Percentiles rank a stretch among this genome's conserved stretches.
phyloP scores from a whole-genome alignment of 2,797 vertebrate genomes.

The Tapera naevia region DNA sequence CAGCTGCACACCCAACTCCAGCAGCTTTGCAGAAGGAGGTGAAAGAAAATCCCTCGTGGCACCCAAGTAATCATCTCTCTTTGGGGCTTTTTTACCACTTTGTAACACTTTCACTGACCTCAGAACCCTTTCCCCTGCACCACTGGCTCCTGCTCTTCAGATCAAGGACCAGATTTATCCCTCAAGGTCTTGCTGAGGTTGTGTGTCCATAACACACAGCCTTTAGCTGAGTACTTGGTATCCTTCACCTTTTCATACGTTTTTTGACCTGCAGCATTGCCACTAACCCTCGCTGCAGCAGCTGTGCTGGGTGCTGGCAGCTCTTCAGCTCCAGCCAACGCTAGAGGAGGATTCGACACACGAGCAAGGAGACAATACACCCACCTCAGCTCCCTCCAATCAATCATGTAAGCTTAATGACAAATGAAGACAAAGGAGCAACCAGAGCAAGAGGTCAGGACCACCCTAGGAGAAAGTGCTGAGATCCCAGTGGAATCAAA shows the following conservation, averaged over 20 bases:
- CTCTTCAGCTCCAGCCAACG: neutral
- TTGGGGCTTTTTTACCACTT: neutral
- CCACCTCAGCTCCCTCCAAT: neutral
- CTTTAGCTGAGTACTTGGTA: neutral
- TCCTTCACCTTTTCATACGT: neutral
- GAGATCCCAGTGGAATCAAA: neutral
- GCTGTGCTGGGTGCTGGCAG: neutral
- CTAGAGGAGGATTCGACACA: neutral
- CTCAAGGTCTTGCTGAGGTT: neutral
- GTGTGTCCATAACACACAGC: neutral
- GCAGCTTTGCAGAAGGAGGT: neutral
- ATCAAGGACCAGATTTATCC: neutral
- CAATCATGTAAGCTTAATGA: neutral
- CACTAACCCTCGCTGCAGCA: accelerated
- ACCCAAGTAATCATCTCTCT: neutral
- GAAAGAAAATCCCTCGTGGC: neutral
- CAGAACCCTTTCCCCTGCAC: neutral
- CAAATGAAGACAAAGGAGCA: neutral
- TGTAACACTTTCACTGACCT: neutral
- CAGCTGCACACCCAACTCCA: neutral
- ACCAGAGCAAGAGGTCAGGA: neutral
- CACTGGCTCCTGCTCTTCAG: neutral
- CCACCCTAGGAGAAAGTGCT: neutral
- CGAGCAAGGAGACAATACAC: neutral
- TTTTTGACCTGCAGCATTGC: neutral